Base-by-base conservation (phyloP, 2,797 vertebrate species). In the Xiphophorus birchmanni region DNA sequence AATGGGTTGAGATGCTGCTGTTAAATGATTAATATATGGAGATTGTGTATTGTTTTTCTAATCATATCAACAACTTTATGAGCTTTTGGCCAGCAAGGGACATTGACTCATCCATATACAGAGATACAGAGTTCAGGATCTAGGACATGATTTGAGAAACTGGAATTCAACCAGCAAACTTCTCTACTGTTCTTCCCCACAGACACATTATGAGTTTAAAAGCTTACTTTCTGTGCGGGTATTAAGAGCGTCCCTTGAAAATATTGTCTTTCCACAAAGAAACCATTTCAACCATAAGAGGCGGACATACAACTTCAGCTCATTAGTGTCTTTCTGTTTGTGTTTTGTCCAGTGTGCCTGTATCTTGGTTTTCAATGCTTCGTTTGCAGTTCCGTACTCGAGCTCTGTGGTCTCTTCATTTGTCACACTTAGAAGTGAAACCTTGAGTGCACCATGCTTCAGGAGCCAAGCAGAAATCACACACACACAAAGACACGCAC, bases 361-460 rank as follows among this genome's bases (percentile, higher is more conserved):
- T 32, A 35, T 71, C 47, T 82, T 45, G 42, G 82, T 54, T 77
- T 81, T 73, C 78, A 63, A 29, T 76, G 75, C 32, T 11, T 48
- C n/a, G 35, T 37, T 74, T 76, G 86, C 69, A 45, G 42, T n/a
- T 17, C 12, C 10, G 42, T n/a, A 40, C 74, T 75, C 35, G 79
- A 50, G 74, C 76, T 54, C 79, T 8, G 72, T 71, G 77, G 60
- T 78, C 86, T 91, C 81, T 86, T 87, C 91, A 93, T 94, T 91
- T 90, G 88, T 94, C 94, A 92, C 87, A 89, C 89, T 92, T 93
- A 92, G 56, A 86, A 87, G 75, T 77, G 84, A 91, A 92, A 89
- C 90, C 91, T 93, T 93, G 91, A 93, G 85, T 82, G 75, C 81
- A 73, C 74, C 13, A 29, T 72, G 76, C 88, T 88, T 87, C 52